Percentiles rank a stretch among this genome's conserved stretches.
Evolutionary conservation across 1,140 invertebrate species (phyloP).

Genomic region (Pachypsylla venusta): DNA sequence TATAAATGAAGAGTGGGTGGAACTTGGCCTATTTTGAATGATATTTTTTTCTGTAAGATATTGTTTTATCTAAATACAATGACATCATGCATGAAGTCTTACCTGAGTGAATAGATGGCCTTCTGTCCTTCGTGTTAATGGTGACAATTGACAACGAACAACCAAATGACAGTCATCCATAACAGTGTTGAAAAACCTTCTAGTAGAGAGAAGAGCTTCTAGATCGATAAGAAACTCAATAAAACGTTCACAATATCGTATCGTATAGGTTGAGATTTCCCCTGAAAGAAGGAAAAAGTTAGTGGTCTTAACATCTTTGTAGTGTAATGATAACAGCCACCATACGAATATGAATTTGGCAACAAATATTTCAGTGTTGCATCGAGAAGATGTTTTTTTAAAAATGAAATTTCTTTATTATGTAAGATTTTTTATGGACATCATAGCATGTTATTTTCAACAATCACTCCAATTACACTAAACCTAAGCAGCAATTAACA

Average conservation of each 20-base stretch:
- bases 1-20: no score
- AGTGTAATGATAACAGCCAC: no score
- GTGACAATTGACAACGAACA: slow-evolving; percentile 70
- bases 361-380: neutral
- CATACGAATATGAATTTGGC: slow-evolving; percentile 3
- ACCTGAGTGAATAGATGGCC: slow-evolving; percentile 86
- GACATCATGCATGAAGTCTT: slow-evolving; percentile 29
- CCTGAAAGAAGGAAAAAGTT: slow-evolving; percentile 30
- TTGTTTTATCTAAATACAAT: no score
- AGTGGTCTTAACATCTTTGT: no score
- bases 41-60: neutral
- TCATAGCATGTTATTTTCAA: no score
- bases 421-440: neutral
- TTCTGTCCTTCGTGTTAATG: slow-evolving; percentile 56
- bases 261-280: slow-evolving; percentile 39
- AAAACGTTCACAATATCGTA: slow-evolving; percentile 88
- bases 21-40: no score
- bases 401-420: neutral
- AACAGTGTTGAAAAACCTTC: slow-evolving; percentile 92
- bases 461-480: no score
- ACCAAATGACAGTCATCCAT: slow-evolving; percentile 91
- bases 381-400: neutral
- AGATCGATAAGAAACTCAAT: slow-evolving; percentile 92
- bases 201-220: slow-evolving; percentile 83
- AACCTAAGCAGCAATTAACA: neutral